Evolutionary conservation across 2,797 vertebrate genomes (phyloP).

Genomic region (Smutsia temminckii): DNA sequence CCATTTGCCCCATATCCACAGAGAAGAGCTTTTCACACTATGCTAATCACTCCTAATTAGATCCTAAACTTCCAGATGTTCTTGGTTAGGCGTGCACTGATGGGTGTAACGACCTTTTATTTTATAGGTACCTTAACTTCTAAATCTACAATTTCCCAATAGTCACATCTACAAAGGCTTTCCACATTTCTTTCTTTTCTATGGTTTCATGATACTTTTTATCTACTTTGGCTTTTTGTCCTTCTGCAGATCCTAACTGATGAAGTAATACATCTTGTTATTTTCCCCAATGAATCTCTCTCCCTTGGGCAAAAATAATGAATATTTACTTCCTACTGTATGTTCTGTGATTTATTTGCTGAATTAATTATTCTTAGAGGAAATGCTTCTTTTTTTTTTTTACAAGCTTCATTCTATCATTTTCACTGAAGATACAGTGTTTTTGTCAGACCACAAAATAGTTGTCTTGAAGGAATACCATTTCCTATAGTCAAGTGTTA

Average conservation of each 20-base stretch:
- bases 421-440: neutral
- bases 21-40: neutral
- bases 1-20: neutral
- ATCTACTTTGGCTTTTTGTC: neutral
- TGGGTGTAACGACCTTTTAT: conserved; percentile 32
- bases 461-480: neutral
- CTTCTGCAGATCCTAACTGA: neutral
- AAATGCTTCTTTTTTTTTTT: neutral
- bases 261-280: neutral
- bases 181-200: neutral
- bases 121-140: neutral
- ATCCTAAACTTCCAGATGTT: conserved; percentile 22
- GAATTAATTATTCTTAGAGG: neutral
- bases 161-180: neutral
- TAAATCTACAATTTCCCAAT: neutral
- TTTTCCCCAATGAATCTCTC: neutral
- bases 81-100: conserved; percentile 9
- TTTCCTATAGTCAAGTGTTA: neutral
- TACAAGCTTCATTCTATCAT: neutral
- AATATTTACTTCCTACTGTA: neutral
- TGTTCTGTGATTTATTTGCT: neutral
- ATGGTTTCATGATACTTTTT: neutral
- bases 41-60: conserved; percentile 25
- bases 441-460: conserved; percentile 2
- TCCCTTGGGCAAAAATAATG: neutral